A percentile compares a stretch with the other conserved stretches of the same genome.
phyloP scores from a whole-genome alignment of 2,797 vertebrate species.

The Hozukius guyotensis region DNA sequence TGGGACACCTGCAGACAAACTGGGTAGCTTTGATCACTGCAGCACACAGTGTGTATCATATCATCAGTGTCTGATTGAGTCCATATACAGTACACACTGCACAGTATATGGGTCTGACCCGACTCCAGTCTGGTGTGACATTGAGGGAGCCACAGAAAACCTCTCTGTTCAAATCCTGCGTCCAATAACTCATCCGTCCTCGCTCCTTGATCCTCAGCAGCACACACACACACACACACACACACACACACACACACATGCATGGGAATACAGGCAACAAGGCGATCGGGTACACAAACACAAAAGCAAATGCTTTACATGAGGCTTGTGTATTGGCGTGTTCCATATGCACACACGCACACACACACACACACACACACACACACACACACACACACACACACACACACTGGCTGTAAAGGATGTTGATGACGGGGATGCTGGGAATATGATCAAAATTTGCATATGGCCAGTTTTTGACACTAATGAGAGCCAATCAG shows the following conservation, averaged over 20 bases:
- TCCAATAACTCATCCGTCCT: neutral
- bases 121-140: neutral
- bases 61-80: neutral
- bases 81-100: too few species aligned
- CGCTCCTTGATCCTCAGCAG: neutral
- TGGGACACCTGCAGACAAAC: neutral
- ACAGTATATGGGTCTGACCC: neutral
- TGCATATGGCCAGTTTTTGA: slow-evolving; percentile 75
- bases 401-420: slow-evolving; percentile 11
- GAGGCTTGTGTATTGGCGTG: neutral
- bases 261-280: neutral
- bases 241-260: neutral
- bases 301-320: neutral
- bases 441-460: slow-evolving; percentile 72
- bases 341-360: neutral
- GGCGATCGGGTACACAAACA: neutral
- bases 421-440: slow-evolving; percentile 61
- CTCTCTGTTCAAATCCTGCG: neutral
- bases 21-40: neutral
- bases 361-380: neutral
- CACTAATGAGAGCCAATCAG: slow-evolving; percentile 81
- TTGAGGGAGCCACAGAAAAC: neutral
- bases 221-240: neutral
- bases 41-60: neutral
- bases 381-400: slow-evolving; percentile 12